phyloP scores from a whole-genome alignment of 64 coral and sea anemone genomes.

The Platygyra sinensis region DNA sequence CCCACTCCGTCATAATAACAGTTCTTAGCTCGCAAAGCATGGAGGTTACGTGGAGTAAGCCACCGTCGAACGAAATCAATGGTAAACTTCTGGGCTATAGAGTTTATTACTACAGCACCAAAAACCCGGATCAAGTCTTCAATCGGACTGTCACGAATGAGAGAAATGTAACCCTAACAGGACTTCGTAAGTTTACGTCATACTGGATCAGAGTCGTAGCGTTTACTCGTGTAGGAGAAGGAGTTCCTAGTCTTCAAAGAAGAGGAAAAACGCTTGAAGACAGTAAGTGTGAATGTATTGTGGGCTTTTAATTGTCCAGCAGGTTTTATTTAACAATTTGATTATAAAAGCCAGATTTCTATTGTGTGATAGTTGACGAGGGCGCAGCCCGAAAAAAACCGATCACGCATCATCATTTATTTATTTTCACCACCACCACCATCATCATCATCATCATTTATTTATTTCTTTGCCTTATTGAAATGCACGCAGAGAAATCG shows the following conservation, averaged over 20 bases:
- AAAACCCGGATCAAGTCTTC: constrained; percentile 33
- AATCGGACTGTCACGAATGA: constrained; percentile 24
- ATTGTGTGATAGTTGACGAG: too few relatives aligned
- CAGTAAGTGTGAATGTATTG: constrained; percentile 42
- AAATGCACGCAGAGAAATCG: too few relatives aligned
- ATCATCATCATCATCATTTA: too few relatives aligned
- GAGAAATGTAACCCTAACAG: constrained; percentile 49
- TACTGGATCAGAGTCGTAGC: constrained; percentile 76
- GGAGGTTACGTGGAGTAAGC: constrained; percentile 73
- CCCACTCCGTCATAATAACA: constrained; percentile 46
- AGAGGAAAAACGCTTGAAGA: constrained; percentile 65
- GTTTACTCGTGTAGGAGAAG: constrained; percentile 75
- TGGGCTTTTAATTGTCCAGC: too few relatives aligned
- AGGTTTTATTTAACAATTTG: too few relatives aligned
- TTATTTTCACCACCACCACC: too few relatives aligned
- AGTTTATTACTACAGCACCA: constrained; percentile 61
- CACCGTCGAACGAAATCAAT: constrained; percentile 55
- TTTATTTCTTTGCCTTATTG: too few relatives aligned
- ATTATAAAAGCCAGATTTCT: too few relatives aligned
- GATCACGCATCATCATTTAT: too few relatives aligned
- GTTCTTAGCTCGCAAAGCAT: constrained; percentile 71
- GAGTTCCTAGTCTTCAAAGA: constrained; percentile 36
- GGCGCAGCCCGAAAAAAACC: too few relatives aligned
- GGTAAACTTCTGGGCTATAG: constrained; percentile 62
- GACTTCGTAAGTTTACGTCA: constrained; percentile 69